Percentiles rank a stretch among this genome's conserved stretches.
Conservation (phyloP, 2,113 vertebrate species). For the Haplotaxodon microlepis region DNA sequence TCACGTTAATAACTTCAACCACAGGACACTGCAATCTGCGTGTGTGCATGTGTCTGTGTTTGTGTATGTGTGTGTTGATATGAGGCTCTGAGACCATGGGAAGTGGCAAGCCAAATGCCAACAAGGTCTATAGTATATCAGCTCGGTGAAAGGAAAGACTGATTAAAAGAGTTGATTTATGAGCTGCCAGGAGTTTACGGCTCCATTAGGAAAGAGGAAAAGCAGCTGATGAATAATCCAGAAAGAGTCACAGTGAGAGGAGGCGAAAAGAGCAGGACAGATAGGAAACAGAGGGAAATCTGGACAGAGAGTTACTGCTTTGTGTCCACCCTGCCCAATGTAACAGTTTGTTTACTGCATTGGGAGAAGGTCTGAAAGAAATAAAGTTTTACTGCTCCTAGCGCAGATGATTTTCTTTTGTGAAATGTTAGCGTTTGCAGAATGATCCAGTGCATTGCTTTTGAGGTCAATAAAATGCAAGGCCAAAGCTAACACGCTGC, state of each 20-base stretch:
- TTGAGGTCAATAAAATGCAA: not conserved
- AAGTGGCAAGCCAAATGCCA: slow-evolving; percentile 32
- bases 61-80: slow-evolving; percentile 17
- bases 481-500: slow-evolving; percentile 1
- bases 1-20: slow-evolving; percentile 29
- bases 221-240: slow-evolving; percentile 24
- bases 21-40: not conserved
- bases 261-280: not conserved
- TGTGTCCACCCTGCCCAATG: not conserved
- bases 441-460: not conserved
- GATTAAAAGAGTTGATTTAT: slow-evolving; percentile 58
- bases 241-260: not conserved
- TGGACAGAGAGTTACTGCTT: not conserved
- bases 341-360: not conserved
- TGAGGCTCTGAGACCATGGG: slow-evolving; percentile 4
- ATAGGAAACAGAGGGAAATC: not conserved
- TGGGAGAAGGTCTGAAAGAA: not conserved
- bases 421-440: not conserved
- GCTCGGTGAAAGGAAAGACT: slow-evolving; percentile 30
- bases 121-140: slow-evolving; percentile 28
- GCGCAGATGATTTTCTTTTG: not conserved
- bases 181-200: slow-evolving; percentile 36
- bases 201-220: slow-evolving; percentile 39
- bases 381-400: not conserved
- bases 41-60: not conserved